These are phyloP conservation scores for Pomacea canaliculata DNA, from an alignment of 2,888 invertebrate genomes.

Conservation along the genomic window DNA sequence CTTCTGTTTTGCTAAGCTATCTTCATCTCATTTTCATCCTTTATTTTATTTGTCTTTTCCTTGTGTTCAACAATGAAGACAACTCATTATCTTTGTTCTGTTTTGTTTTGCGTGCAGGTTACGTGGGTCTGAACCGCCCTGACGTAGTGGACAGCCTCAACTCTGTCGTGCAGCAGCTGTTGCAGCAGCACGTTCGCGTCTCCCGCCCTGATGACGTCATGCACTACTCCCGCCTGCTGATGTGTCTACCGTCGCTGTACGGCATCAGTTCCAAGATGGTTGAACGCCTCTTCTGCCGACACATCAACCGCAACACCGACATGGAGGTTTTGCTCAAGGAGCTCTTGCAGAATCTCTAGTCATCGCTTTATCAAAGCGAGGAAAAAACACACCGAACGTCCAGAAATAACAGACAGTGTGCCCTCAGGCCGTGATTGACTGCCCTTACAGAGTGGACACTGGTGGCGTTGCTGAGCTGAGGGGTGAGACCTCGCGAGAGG, in stretches of 20 bases:
- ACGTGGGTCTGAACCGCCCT: constrained; percentile 53
- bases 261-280: constrained; percentile 65
- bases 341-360: constrained; percentile 52
- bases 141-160: constrained; percentile 58
- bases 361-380: not conserved
- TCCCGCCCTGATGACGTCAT: constrained; percentile 59
- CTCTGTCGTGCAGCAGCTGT: constrained; percentile 58
- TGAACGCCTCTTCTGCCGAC: constrained; percentile 63
- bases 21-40: too few relatives aligned
- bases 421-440: too few relatives aligned
- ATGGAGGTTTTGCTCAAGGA: constrained; percentile 63
- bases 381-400: not conserved
- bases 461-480: not conserved
- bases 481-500: too few relatives aligned
- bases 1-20: too few relatives aligned
- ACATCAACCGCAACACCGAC: constrained; percentile 58
- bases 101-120: constrained; percentile 43
- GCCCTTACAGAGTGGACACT: not conserved
- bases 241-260: constrained; percentile 63
- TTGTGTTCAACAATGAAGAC: too few relatives aligned
- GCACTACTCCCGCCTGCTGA: constrained; percentile 64
- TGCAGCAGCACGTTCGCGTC: constrained; percentile 60
- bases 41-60: too few relatives aligned
- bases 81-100: not conserved
- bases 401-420: not conserved